A percentile compares a stretch with the other conserved stretches of the same genome.
phyloP scores from a whole-genome alignment of 2,797 vertebrate species.

The Uromys caudimaculatus region DNA sequence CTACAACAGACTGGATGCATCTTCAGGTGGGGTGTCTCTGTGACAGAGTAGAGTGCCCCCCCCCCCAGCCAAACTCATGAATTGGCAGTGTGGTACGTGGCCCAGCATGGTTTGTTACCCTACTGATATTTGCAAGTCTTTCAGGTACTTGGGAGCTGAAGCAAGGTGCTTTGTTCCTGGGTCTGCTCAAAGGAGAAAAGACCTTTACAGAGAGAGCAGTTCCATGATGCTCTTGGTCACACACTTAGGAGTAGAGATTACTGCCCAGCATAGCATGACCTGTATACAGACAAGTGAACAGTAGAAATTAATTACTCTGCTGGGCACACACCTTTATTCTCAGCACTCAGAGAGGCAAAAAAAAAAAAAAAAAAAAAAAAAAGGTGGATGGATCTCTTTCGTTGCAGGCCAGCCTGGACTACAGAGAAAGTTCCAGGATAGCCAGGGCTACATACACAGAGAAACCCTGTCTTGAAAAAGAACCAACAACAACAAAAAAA shows the following conservation, averaged over 20 bases:
- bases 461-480: neutral
- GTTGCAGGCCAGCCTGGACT: neutral
- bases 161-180: neutral
- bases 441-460: neutral
- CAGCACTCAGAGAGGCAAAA: neutral
- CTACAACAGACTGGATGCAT: neutral
- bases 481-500: slow-evolving; percentile 62
- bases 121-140: neutral
- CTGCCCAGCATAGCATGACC: slow-evolving; percentile 99
- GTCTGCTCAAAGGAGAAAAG: neutral
- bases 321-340: neutral
- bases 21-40: neutral
- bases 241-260: slow-evolving; percentile 99
- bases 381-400: neutral
- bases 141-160: neutral
- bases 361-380: no score
- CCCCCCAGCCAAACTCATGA: neutral
- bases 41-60: neutral
- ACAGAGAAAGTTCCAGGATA: neutral
- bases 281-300: slow-evolving; percentile 99
- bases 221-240: slow-evolving; percentile 94
- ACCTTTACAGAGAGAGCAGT: slow-evolving; percentile 84
- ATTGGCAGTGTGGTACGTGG: neutral
- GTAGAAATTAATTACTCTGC: slow-evolving; percentile 90
- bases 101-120: no score